Evolutionary conservation across 2,113 vertebrate genomes (phyloP).

Genomic region (Oncorhynchus clarkii): DNA sequence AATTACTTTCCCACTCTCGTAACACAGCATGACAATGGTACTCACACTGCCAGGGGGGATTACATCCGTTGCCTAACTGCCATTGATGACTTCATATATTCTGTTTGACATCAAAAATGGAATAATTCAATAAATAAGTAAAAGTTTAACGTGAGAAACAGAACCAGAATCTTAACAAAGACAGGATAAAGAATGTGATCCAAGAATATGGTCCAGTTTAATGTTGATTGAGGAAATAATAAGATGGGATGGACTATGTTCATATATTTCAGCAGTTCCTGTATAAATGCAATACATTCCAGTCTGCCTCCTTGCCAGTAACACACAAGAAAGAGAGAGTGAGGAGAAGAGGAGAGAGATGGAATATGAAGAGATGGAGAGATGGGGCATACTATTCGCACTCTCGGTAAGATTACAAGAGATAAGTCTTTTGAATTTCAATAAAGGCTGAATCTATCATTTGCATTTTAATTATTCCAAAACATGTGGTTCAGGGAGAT

Average conservation of each 20-base stretch:
- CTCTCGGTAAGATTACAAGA: conserved; percentile 48
- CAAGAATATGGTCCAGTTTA: too few relatives aligned
- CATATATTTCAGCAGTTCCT: not conserved
- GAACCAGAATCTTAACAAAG: not conserved
- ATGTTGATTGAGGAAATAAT: too few relatives aligned
- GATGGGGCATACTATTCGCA: conserved; percentile 42
- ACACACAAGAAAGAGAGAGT: conserved; percentile 5
- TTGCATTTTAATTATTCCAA: conserved; percentile 63
- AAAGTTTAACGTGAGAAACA: not conserved
- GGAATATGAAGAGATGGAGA: not conserved
- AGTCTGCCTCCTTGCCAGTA: conserved; percentile 15
- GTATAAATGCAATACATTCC: not conserved
- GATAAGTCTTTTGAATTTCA: conserved; percentile 58
- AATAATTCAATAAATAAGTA: not conserved
- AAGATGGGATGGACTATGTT: too few relatives aligned
- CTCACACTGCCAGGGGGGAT: conserved; percentile 29
- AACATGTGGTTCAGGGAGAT: conserved; percentile 38
- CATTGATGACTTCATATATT: conserved; percentile 2
- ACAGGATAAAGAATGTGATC: too few relatives aligned
- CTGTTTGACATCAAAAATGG: conserved; percentile 40
- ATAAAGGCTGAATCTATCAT: conserved; percentile 50
- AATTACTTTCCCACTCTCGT: conserved; percentile 37
- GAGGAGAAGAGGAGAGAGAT: not conserved
- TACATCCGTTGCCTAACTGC: conserved; percentile 33
- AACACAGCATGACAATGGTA: conserved; percentile 17